Conservation (phyloP, 2,797 vertebrate species). For the Ctenopoma kingsleyae region DNA sequence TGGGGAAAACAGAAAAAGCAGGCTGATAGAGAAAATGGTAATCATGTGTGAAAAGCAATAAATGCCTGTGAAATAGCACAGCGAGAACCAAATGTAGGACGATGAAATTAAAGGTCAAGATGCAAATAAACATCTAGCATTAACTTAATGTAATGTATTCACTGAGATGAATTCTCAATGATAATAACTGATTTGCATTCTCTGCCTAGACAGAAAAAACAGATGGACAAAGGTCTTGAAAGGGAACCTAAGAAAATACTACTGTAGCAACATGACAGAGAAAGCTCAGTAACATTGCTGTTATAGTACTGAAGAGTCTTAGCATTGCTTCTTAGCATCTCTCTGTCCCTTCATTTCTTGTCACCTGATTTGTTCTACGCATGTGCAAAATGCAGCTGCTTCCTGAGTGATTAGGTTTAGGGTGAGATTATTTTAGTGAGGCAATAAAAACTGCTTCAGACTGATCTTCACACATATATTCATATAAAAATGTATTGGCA, state of each 20-base stretch:
- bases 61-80: not conserved
- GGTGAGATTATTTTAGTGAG: too few species aligned
- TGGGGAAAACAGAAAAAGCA: not conserved
- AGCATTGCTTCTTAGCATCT: too few species aligned
- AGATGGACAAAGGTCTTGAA: constrained; percentile 2
- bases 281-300: not conserved
- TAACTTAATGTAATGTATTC: not conserved
- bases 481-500: too few species aligned
- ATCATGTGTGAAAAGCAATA: not conserved
- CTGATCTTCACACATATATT: too few species aligned
- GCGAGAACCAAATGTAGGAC: not conserved
- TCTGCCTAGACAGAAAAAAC: not conserved
- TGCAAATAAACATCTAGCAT: not conserved
- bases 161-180: not conserved
- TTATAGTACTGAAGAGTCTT: not conserved
- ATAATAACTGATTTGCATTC: constrained; percentile 3
- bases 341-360: not conserved
- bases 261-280: too few species aligned
- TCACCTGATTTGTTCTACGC: not conserved
- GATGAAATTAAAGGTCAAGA: not conserved
- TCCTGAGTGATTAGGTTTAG: too few species aligned
- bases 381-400: too few species aligned
- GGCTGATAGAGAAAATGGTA: not conserved
- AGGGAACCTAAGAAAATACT: not conserved
- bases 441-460: too few species aligned